These are phyloP conservation scores for Gambelia wislizenii DNA, from an alignment of 2,797 vertebrate genomes.

Conservation along the genomic window DNA sequence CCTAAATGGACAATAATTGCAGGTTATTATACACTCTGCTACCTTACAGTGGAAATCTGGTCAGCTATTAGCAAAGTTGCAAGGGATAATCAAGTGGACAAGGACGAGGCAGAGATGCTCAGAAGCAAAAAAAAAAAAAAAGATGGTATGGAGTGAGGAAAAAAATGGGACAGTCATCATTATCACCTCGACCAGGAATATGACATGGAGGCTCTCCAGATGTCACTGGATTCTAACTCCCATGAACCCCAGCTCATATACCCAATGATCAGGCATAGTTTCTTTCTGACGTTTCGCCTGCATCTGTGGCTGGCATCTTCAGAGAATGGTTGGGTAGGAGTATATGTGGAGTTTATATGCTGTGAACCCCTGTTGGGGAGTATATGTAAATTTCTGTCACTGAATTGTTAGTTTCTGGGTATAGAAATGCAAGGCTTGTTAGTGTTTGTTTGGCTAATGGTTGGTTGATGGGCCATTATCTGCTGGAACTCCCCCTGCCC, in stretches of 20 bases:
- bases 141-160: background rate
- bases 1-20: conserved; percentile 84
- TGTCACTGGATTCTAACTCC: background rate
- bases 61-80: conserved; percentile 78
- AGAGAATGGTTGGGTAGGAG: too few species aligned
- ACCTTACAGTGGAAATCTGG: conserved; percentile 75
- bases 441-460: too few species aligned
- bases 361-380: too few species aligned
- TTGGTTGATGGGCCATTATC: too few species aligned
- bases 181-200: background rate
- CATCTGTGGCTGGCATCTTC: too few species aligned
- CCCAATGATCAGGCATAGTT: background rate
- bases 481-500: too few species aligned
- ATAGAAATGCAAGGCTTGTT: too few species aligned
- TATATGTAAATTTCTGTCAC: too few species aligned
- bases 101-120: conserved; percentile 51
- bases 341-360: too few species aligned
- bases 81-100: conserved; percentile 74
- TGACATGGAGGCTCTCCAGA: background rate
- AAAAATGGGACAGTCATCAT: background rate
- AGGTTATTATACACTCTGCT: conserved; percentile 81
- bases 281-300: too few species aligned
- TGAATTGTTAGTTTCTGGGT: too few species aligned
- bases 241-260: background rate
- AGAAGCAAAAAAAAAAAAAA: background rate